Conservation (phyloP, 37 sponge, comb jelly and placozoan species). For the Ianthella basta region DNA sequence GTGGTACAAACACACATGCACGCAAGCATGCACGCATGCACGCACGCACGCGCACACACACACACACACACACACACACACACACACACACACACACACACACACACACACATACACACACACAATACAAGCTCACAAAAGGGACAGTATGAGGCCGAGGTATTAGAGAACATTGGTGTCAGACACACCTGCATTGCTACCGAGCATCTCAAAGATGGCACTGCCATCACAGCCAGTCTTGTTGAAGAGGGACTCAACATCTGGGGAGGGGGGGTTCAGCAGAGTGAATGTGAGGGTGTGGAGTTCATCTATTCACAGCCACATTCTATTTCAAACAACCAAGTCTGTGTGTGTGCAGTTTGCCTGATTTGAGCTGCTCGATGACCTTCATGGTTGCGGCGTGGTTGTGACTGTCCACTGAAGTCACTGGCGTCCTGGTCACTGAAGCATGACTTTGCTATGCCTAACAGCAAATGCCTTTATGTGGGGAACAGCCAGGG, state of each 20-base stretch:
- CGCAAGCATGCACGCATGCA: not conserved
- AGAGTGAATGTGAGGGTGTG: not conserved
- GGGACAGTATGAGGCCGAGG: conserved; percentile 83
- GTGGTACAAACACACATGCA: too few relatives aligned
- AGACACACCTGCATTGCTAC: conserved; percentile 91
- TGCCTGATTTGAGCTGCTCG: conserved; percentile 27
- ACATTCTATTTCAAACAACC: too few relatives aligned
- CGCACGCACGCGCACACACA: not conserved
- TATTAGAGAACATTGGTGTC: conserved; percentile 91
- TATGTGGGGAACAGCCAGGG: conserved; percentile 21
- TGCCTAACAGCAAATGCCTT: not conserved
- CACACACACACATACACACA: too few relatives aligned
- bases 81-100: too few relatives aligned
- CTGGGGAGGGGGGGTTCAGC: conserved; percentile 45
- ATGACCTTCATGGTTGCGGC: not conserved
- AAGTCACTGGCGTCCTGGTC: not conserved
- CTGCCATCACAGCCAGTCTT: conserved; percentile 91
- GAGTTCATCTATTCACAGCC: too few relatives aligned
- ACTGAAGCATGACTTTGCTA: not conserved
- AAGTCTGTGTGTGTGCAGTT: not conserved
- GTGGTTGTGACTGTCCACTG: not conserved
- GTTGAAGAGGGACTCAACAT: conserved; percentile 91
- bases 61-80: conserved; percentile 67
- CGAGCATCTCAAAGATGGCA: conserved; percentile 90
- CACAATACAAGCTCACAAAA: conserved; percentile 49